Conservation (phyloP, 1,140 invertebrate genomes). For the Charaxes varanes region DNA sequence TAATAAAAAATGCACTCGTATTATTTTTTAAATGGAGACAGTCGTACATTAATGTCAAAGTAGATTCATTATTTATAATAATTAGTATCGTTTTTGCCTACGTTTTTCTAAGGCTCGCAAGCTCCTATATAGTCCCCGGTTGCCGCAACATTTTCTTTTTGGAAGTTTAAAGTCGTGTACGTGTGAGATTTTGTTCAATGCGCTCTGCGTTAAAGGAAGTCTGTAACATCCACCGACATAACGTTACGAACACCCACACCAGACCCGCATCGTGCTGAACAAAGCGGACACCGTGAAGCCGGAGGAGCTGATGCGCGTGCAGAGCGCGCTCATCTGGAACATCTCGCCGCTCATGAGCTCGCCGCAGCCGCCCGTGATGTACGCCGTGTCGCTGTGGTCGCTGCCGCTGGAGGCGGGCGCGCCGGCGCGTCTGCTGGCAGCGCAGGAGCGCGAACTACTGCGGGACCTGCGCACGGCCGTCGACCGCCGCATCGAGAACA, state of each 20-base stretch:
- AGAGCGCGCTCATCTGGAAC: conserved; percentile 96
- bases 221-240: no score
- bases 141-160: no score
- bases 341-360: conserved; percentile 95
- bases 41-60: no score
- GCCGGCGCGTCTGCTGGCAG: conserved; percentile 84
- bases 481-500: conserved; percentile 93
- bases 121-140: no score
- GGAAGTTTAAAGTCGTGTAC: no score
- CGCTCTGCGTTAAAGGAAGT: no score
- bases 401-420: conserved; percentile 87
- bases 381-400: conserved; percentile 93
- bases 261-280: conserved; percentile 94
- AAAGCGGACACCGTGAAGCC: conserved; percentile 95
- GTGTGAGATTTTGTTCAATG: no score
- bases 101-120: no score
- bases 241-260: conserved; percentile 6
- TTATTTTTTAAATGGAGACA: no score
- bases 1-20: no score
- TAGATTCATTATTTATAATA: no score
- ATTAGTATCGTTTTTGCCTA: no score
- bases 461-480: conserved; percentile 89
- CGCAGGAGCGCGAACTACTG: conserved; percentile 92
- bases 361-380: conserved; percentile 95
- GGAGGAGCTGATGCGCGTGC: conserved; percentile 93